phyloP scores from a whole-genome alignment of 2,113 vertebrate genomes.

The Hemiprocne comata region DNA sequence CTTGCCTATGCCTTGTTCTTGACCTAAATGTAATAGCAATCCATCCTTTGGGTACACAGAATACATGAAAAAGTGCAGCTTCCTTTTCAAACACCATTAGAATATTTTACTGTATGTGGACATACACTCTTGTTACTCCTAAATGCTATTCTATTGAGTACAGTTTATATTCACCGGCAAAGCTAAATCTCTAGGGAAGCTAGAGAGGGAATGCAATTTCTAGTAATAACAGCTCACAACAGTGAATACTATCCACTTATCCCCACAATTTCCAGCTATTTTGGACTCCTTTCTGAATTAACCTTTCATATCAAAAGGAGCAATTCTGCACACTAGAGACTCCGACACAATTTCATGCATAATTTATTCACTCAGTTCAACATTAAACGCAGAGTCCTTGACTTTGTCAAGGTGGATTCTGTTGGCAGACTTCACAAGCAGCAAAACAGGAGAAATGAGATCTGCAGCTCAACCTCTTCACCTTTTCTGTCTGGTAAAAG shows the following conservation, averaged over 20 bases:
- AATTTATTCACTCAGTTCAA: slow-evolving; percentile 88
- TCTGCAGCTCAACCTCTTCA: slow-evolving; percentile 81
- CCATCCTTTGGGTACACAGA: slow-evolving; percentile 73
- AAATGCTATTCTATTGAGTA: slow-evolving; percentile 80
- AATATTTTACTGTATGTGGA: slow-evolving; percentile 82
- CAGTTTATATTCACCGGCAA: slow-evolving; percentile 84
- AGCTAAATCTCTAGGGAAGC: slow-evolving; percentile 79
- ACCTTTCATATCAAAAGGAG: slow-evolving; percentile 91
- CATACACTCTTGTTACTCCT: slow-evolving; percentile 81
- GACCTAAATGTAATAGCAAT: slow-evolving; percentile 73
- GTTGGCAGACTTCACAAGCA: slow-evolving; percentile 86
- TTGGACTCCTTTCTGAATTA: slow-evolving; percentile 89
- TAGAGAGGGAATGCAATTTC: slow-evolving; percentile 85
- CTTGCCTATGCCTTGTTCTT: slow-evolving; percentile 66
- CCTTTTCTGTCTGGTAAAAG: slow-evolving; percentile 77
- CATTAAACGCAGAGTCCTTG: slow-evolving; percentile 87
- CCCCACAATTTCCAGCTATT: slow-evolving; percentile 87
- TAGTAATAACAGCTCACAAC: slow-evolving; percentile 87
- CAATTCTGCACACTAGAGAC: slow-evolving; percentile 88
- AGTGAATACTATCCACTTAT: slow-evolving; percentile 87
- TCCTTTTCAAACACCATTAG: slow-evolving; percentile 77
- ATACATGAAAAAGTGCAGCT: slow-evolving; percentile 74
- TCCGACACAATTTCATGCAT: slow-evolving; percentile 89
- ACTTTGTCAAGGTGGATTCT: slow-evolving; percentile 89
- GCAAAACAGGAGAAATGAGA: slow-evolving; percentile 82